Evolutionary conservation across 2,888 invertebrate genomes (phyloP).

Genomic region (Anarsia innoxiella): DNA sequence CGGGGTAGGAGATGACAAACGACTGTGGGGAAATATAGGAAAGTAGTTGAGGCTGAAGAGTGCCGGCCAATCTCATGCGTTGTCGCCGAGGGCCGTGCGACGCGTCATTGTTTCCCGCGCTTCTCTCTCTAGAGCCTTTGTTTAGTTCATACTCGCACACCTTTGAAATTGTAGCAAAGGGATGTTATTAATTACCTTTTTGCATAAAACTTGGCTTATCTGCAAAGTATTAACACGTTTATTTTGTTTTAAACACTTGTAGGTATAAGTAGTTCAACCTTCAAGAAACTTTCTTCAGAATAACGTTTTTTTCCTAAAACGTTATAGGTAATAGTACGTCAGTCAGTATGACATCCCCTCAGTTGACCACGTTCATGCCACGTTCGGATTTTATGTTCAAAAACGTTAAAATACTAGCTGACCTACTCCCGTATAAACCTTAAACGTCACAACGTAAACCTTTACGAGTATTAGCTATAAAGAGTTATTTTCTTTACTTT

Average conservation of each 20-base stretch:
- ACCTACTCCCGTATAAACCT: conserved; percentile 4
- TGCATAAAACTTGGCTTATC: too few species aligned
- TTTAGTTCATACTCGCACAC: conserved; percentile 4
- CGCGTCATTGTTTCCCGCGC: conserved; percentile 4
- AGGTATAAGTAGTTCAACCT: too few species aligned
- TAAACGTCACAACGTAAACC: not conserved
- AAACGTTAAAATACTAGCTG: not conserved
- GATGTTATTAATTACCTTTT: too few species aligned
- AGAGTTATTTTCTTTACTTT: not conserved
- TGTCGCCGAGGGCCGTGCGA: conserved; percentile 17
- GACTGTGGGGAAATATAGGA: conserved; percentile 42
- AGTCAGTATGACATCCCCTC: too few species aligned
- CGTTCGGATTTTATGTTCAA: not conserved
- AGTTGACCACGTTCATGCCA: too few species aligned
- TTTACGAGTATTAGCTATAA: conserved; percentile 2
- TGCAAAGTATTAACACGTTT: too few species aligned
- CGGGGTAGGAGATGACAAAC: conserved; percentile 68
- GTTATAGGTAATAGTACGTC: too few species aligned
- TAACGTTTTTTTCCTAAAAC: too few species aligned
- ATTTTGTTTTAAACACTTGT: too few species aligned
- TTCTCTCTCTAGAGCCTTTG: conserved; percentile 7
- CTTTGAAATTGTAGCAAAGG: too few species aligned
- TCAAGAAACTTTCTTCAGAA: too few species aligned
- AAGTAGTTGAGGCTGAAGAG: conserved; percentile 22
- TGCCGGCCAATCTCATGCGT: conserved; percentile 32